Evolutionary conservation across 1,140 invertebrate species (phyloP).

Genomic region (Drosophila sp.): DNA sequence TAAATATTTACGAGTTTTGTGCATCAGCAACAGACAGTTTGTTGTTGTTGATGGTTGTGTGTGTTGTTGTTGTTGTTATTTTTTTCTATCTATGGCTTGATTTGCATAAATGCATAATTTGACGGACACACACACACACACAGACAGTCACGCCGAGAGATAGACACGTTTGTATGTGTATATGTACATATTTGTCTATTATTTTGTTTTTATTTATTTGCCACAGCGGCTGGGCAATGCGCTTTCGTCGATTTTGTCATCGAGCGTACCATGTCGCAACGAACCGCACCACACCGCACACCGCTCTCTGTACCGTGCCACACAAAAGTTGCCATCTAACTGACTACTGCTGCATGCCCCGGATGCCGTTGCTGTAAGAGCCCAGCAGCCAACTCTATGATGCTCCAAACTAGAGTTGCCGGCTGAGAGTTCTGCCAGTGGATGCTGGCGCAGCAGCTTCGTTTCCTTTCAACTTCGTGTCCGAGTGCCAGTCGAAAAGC

Average conservation of each 20-base stretch:
- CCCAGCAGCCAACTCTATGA: constrained; percentile 55
- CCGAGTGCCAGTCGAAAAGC: constrained; percentile 17
- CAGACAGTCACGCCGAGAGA: background rate
- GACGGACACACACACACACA: constrained; percentile 24
- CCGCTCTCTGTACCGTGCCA: constrained; percentile 50
- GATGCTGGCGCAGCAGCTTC: constrained; percentile 31
- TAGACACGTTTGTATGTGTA: constrained; percentile 5
- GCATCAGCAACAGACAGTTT: constrained; percentile 24
- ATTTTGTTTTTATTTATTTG: constrained; percentile 25
- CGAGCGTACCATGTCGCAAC: constrained; percentile 26
- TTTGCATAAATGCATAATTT: constrained; percentile 69
- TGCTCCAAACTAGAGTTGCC: constrained; percentile 31
- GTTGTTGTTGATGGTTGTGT: constrained; percentile 17
- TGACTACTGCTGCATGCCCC: constrained; percentile 53
- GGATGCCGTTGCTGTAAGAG: constrained; percentile 32
- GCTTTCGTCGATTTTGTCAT: constrained; percentile 19
- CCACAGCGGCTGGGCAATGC: constrained; percentile 22
- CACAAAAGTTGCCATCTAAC: constrained; percentile 70
- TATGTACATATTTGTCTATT: constrained; percentile 23
- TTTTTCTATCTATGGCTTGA: constrained; percentile 19
- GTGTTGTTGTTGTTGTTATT: constrained; percentile 22
- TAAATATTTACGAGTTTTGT: constrained; percentile 67
- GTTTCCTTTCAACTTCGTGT: constrained; percentile 19
- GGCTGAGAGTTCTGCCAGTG: constrained; percentile 9
- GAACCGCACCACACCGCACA: constrained; percentile 33